These are phyloP conservation scores for Eleutherodactylus coqui DNA, from an alignment of 2,797 vertebrate species.

Conservation along the genomic window DNA sequence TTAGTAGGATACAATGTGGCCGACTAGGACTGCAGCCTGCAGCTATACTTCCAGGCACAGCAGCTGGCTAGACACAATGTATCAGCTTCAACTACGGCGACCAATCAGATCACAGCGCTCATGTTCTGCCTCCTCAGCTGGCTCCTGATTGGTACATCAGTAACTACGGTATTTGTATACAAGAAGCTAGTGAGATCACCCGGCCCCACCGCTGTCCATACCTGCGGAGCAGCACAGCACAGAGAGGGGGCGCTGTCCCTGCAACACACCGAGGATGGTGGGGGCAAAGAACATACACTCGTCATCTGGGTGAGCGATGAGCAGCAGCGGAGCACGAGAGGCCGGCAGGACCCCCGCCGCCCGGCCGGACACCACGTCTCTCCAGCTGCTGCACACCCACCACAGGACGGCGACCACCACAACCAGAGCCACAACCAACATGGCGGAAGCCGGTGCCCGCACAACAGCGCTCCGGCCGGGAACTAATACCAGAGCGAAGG, in stretches of 20 bases:
- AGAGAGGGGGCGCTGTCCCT: constrained; percentile 73
- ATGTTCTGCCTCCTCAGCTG: neutral
- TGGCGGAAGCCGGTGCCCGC: constrained; percentile 49
- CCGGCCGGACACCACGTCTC: neutral
- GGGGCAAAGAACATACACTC: constrained; percentile 97
- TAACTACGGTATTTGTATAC: neutral
- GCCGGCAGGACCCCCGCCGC: constrained; percentile 21
- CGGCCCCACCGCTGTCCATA: constrained; percentile 69
- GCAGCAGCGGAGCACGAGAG: constrained; percentile 65
- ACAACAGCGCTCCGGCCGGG: neutral
- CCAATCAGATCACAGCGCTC: neutral
- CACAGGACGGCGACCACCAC: neutral
- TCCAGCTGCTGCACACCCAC: constrained; percentile 15
- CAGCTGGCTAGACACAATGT: no score
- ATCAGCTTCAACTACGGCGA: neutral
- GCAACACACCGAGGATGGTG: constrained; percentile 79
- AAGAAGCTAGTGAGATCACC: no score
- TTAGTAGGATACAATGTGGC: no score
- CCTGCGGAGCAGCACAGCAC: constrained; percentile 93
- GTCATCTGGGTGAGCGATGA: constrained; percentile 95
- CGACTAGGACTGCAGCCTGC: no score
- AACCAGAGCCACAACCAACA: constrained; percentile 33
- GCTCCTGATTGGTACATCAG: neutral
- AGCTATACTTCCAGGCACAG: no score
- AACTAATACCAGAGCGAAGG: neutral